These are phyloP conservation scores for Tetramorium parvispinum DNA, from an alignment of 1,140 invertebrate species.

Conservation along the genomic window DNA sequence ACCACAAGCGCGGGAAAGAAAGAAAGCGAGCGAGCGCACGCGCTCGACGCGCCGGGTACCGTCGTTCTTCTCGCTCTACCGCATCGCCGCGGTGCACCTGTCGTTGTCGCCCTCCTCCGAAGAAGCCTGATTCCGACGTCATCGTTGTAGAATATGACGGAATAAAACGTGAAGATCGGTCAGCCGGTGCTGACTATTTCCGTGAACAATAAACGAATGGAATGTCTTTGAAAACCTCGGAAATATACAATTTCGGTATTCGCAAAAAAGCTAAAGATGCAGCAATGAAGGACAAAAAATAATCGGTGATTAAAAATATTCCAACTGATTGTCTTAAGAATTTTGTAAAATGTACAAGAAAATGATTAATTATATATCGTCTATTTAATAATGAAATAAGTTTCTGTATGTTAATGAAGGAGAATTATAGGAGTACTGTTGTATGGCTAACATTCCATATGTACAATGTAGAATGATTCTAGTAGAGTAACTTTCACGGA, in stretches of 20 bases:
- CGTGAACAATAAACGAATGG: neutral
- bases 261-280: neutral
- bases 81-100: constrained; percentile 54
- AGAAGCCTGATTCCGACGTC: neutral
- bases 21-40: constrained; percentile 60
- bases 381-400: neutral
- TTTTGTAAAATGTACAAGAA: neutral
- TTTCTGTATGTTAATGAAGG: neutral
- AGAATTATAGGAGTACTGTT: neutral
- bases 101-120: neutral
- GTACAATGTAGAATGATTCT: constrained; percentile 26
- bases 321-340: neutral
- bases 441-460: neutral
- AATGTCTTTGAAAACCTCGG: neutral
- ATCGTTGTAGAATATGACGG: neutral
- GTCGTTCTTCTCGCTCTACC: constrained; percentile 48
- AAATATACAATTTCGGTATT: neutral
- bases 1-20: constrained; percentile 61
- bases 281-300: neutral
- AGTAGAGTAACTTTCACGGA: constrained; percentile 46
- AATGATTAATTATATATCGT: neutral
- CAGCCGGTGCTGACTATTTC: neutral
- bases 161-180: neutral
- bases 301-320: neutral
- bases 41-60: constrained; percentile 17